Conservation (phyloP, 1,140 invertebrate genomes). For the Hesperophylax magnus region DNA sequence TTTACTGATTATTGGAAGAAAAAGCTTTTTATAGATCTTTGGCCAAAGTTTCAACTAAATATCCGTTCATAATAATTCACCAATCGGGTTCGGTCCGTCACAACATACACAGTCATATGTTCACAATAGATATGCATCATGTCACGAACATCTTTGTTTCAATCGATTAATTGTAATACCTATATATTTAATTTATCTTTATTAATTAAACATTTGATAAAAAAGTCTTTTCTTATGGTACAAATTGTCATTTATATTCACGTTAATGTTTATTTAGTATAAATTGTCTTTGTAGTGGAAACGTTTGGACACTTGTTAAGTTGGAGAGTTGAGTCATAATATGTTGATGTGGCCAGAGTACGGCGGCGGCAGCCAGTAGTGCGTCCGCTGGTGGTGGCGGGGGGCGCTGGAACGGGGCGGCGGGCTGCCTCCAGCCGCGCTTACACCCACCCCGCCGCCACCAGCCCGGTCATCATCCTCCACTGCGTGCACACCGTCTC, state of each 20-base stretch:
- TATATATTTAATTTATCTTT: slow-evolving; percentile 28
- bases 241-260: slow-evolving; percentile 43
- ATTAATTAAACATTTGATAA: slow-evolving; percentile 52
- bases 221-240: slow-evolving; percentile 53
- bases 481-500: slow-evolving; percentile 43
- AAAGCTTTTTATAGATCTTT: slow-evolving; percentile 34
- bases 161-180: slow-evolving; percentile 49
- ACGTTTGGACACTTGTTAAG: slow-evolving; percentile 27
- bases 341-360: slow-evolving; percentile 26
- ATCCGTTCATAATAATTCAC: slow-evolving; percentile 22
- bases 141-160: slow-evolving; percentile 47
- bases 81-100: slow-evolving; percentile 30
- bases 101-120: slow-evolving; percentile 48
- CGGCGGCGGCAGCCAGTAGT: slow-evolving; percentile 5
- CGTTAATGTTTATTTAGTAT: slow-evolving; percentile 34
- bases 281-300: slow-evolving; percentile 36
- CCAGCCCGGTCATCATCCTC: slow-evolving; percentile 10
- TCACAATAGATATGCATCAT: slow-evolving; percentile 55
- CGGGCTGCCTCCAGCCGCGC: too few relatives aligned
- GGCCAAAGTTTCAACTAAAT: slow-evolving; percentile 42
- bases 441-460: slow-evolving; percentile 1
- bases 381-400: neutral
- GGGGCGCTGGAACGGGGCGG: neutral
- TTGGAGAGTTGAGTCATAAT: slow-evolving; percentile 24
- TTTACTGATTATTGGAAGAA: slow-evolving; percentile 44